These are phyloP conservation scores for Oncorhynchus mykiss DNA, from an alignment of 2,113 vertebrate genomes.

Conservation along the genomic window DNA sequence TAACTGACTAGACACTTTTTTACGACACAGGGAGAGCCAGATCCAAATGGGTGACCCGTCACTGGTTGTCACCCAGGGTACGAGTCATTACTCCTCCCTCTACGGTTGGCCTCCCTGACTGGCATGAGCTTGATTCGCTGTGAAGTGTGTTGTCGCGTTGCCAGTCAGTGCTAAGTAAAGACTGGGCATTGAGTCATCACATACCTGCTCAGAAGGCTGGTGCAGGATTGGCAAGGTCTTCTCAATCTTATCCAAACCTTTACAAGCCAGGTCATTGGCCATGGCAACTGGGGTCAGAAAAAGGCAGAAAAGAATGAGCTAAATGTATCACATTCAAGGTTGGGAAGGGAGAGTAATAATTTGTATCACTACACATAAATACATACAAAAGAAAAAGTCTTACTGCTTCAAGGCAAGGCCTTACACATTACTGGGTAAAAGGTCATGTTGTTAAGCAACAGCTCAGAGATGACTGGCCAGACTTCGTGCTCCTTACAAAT, in stretches of 20 bases:
- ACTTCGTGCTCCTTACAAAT: slow-evolving; percentile 32
- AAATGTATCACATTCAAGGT: neutral
- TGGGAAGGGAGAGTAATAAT: neutral
- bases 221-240: slow-evolving; percentile 83
- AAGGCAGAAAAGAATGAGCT: neutral
- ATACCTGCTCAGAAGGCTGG: slow-evolving; percentile 82
- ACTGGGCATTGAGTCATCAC: neutral
- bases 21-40: neutral
- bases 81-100: neutral
- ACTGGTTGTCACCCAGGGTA: neutral
- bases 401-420: no score
- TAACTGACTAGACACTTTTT: slow-evolving; percentile 52
- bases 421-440: slow-evolving; percentile 43
- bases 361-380: neutral
- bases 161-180: slow-evolving; percentile 69
- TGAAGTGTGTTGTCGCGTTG: slow-evolving; percentile 63
- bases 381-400: neutral
- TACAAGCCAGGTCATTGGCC: slow-evolving; percentile 86
- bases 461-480: neutral
- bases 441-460: slow-evolving; percentile 24
- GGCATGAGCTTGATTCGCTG: slow-evolving; percentile 58
- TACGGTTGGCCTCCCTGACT: neutral
- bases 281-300: slow-evolving; percentile 75
- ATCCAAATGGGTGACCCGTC: neutral
- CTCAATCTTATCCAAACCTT: slow-evolving; percentile 89